A percentile compares a stretch with the other conserved stretches of the same genome.
Conservation (phyloP, 2,113 vertebrate genomes). For the Mormyrus iriodes region DNA sequence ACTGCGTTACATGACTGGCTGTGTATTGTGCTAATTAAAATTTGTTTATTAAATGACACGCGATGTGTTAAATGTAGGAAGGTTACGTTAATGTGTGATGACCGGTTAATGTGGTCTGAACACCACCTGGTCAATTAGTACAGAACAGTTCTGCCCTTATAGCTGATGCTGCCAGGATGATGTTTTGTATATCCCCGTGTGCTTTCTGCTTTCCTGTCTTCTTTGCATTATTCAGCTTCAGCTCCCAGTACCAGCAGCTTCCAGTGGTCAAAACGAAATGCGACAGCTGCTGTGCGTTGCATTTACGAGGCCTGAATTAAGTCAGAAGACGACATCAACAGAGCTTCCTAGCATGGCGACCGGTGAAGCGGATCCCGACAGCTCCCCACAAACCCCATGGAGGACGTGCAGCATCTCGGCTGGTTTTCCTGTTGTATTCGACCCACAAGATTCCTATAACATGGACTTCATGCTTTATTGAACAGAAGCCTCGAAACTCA, state of each 20-base stretch:
- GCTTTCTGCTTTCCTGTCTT: not conserved
- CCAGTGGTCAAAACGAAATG: not conserved
- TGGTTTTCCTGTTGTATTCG: constrained; percentile 48
- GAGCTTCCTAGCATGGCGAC: not conserved
- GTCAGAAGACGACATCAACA: not conserved
- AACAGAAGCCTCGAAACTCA: constrained; percentile 35
- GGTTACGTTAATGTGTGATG: not conserved
- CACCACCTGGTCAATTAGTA: not conserved
- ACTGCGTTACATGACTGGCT: no score
- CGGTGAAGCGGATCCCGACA: not conserved
- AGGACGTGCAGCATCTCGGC: constrained; percentile 19
- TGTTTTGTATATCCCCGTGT: not conserved
- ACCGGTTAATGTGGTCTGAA: not conserved
- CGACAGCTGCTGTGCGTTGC: not conserved
- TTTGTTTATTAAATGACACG: not conserved
- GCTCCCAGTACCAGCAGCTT: not conserved
- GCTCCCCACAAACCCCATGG: not conserved
- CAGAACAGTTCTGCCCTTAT: not conserved
- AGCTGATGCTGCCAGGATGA: not conserved
- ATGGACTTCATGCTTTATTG: constrained; percentile 49
- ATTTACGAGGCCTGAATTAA: not conserved
- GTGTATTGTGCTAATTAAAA: not conserved
- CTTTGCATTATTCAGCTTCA: not conserved
- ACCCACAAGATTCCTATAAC: constrained; percentile 49
- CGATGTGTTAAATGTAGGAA: not conserved